phyloP scores from a whole-genome alignment of 2,113 vertebrate species.

The Corythaixoides concolor region DNA sequence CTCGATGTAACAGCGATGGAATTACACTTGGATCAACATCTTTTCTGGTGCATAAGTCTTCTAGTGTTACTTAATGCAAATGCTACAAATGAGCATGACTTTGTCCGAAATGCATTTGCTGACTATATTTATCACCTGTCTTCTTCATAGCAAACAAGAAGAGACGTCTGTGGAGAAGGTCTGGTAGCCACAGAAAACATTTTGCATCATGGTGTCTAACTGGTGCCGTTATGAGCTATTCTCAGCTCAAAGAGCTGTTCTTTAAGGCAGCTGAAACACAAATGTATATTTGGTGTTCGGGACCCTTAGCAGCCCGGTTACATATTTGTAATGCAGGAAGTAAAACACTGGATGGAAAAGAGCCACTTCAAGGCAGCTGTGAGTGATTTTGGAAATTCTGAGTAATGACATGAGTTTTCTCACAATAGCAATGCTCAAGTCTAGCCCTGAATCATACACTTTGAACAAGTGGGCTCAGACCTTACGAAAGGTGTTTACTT shows the following conservation, averaged over 20 bases:
- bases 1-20: not conserved
- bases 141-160: not conserved
- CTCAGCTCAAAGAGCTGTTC: not conserved
- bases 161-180: constrained; percentile 15
- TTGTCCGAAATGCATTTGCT: constrained; percentile 7
- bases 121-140: not conserved
- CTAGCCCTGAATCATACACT: not conserved
- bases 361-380: not conserved
- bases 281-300: not conserved
- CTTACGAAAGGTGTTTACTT: constrained; percentile 58
- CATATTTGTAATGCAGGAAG: not conserved
- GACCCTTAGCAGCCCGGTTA: not conserved
- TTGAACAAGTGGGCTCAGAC: constrained; percentile 29
- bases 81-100: not conserved
- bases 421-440: not conserved
- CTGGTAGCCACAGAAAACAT: constrained; percentile 25
- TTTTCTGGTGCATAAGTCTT: not conserved
- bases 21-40: not conserved
- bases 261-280: not conserved
- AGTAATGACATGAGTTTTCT: not conserved
- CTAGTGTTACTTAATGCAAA: not conserved
- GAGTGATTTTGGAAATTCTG: not conserved
- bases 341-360: not conserved
- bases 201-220: not conserved
- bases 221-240: not conserved